A percentile compares a stretch with the other conserved stretches of the same genome.
These are phyloP conservation scores for Drosophila macrothrix DNA, from an alignment of 2,888 invertebrate genomes.

Conservation along the genomic window DNA sequence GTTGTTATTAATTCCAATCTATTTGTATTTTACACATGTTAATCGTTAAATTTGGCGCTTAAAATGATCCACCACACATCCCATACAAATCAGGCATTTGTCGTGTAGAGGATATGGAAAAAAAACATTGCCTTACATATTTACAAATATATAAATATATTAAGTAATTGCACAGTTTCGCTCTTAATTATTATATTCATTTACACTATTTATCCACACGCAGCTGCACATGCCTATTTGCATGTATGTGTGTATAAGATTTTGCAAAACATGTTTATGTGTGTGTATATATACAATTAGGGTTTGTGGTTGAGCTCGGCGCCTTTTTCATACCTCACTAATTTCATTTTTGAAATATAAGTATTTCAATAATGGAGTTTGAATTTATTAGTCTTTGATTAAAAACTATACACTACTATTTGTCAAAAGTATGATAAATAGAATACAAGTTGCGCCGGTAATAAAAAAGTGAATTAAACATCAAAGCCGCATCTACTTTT, in stretches of 20 bases:
- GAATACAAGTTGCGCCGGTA: constrained; percentile 36
- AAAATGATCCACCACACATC: constrained; percentile 4
- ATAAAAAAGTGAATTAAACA: constrained; percentile 20
- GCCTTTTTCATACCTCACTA: constrained; percentile 65
- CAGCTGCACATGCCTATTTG: constrained; percentile 19
- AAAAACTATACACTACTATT: neutral
- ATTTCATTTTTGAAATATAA: constrained; percentile 58
- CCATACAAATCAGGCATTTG: neutral
- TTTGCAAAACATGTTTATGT: constrained; percentile 17
- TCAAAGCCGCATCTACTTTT: constrained; percentile 33
- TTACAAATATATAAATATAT: neutral
- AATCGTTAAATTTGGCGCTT: constrained; percentile 25
- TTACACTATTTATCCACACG: neutral
- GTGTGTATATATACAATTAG: constrained; percentile 7
- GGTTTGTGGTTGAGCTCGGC: constrained; percentile 1
- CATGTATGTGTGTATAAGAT: constrained; percentile 9
- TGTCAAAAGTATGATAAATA: constrained; percentile 25
- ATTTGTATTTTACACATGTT: neutral
- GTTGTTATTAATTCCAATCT: neutral
- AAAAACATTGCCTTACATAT: neutral
- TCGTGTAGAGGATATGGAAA: too few species aligned
- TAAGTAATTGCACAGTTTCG: neutral
- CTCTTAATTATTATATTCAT: constrained; percentile 3
- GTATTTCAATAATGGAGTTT: constrained; percentile 5
- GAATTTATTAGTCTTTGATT: neutral